phyloP scores from a whole-genome alignment of 2,113 vertebrate genomes.

The Strigops habroptila region DNA sequence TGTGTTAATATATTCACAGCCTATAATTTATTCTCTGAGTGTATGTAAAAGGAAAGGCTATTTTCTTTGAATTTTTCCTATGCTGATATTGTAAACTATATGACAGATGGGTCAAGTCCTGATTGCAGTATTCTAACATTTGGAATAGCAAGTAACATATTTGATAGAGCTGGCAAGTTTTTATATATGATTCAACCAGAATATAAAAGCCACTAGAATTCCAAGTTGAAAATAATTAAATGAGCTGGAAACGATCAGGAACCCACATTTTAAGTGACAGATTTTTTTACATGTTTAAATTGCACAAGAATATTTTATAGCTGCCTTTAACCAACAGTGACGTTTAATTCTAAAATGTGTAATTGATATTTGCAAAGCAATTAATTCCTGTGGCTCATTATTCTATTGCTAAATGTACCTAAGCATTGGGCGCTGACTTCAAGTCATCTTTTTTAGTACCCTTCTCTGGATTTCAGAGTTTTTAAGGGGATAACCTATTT shows the following conservation, averaged over 20 bases:
- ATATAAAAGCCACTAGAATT: conserved; percentile 85
- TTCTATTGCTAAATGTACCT: conserved; percentile 49
- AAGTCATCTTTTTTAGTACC: conserved; percentile 12
- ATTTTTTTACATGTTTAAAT: conserved; percentile 85
- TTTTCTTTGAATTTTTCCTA: conserved; percentile 75
- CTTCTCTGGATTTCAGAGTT: conserved; percentile 18
- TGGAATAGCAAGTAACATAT: conserved; percentile 87
- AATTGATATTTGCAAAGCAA: conserved; percentile 71
- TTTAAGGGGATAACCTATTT: conserved; percentile 6
- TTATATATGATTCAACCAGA: conserved; percentile 86
- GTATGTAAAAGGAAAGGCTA: conserved; percentile 66
- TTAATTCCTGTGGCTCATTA: conserved; percentile 59
- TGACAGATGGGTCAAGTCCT: conserved; percentile 88
- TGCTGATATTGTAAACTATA: conserved; percentile 81
- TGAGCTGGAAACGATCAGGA: conserved; percentile 86
- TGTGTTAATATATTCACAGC: conserved; percentile 56
- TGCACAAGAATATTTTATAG: conserved; percentile 80
- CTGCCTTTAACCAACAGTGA: conserved; percentile 74
- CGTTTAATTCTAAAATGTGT: conserved; percentile 71
- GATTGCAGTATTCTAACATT: conserved; percentile 85
- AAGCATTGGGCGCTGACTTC: neutral
- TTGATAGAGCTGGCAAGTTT: conserved; percentile 87
- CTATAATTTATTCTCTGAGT: conserved; percentile 54
- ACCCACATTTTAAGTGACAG: conserved; percentile 82
- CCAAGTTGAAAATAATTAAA: conserved; percentile 86